Conservation (phyloP, 2,888 invertebrate genomes). For the Pegoplata infirma region DNA sequence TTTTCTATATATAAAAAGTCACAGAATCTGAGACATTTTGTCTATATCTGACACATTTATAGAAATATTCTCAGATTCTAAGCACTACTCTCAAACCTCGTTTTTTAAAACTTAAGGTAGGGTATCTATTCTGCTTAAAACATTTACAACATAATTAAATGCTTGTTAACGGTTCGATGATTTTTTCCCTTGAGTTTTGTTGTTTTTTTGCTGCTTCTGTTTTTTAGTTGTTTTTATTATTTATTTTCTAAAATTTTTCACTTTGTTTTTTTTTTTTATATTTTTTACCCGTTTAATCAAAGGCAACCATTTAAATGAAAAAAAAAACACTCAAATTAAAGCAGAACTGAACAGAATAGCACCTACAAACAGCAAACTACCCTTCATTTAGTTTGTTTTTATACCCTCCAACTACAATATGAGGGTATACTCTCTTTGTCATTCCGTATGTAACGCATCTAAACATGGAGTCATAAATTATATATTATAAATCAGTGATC, state of each 20-base stretch:
- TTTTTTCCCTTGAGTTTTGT: conserved; percentile 64
- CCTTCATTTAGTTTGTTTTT: conserved; percentile 16
- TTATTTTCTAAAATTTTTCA: neutral
- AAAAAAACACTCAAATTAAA: conserved; percentile 27
- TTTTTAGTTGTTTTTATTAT: neutral
- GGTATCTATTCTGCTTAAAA: neutral
- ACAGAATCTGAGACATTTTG: no score
- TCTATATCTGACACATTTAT: no score
- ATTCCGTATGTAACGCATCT: no score
- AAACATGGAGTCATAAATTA: no score
- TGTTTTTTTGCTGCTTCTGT: conserved; percentile 24
- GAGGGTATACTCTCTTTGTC: no score
- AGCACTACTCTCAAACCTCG: no score
- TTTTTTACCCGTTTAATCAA: conserved; percentile 18
- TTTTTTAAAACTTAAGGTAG: neutral
- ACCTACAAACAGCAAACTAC: conserved; percentile 49
- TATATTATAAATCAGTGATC: no score
- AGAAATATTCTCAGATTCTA: no score
- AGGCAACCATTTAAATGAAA: conserved; percentile 42
- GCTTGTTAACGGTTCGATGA: conserved; percentile 76
- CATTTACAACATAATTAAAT: conserved; percentile 72
- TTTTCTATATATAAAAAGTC: no score
- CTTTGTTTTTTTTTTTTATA: neutral
- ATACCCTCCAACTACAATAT: no score
- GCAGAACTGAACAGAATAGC: conserved; percentile 25